Conservation (phyloP, 2,797 vertebrate species). For the Toxotes lorentzi region DNA sequence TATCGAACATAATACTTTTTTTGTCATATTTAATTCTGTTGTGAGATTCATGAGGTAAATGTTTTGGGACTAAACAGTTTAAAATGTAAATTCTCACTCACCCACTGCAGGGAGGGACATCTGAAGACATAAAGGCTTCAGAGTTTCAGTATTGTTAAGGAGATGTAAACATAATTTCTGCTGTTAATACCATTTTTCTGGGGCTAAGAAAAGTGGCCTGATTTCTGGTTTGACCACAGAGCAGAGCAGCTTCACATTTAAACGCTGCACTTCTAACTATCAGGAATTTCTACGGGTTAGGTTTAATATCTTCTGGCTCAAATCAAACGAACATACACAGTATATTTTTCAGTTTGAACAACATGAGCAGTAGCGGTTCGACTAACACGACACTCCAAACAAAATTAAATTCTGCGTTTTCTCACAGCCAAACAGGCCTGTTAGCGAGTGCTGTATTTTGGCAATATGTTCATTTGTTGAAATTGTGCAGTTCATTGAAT, state of each 20-base stretch:
- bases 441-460: neutral
- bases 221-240: slow-evolving; percentile 1
- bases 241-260: neutral
- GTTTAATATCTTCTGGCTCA: neutral
- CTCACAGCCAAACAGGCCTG: neutral
- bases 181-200: neutral
- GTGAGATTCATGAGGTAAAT: slow-evolving; percentile 46
- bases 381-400: slow-evolving; percentile 12
- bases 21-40: slow-evolving; percentile 4
- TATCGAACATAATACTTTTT: neutral
- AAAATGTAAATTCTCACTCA: neutral
- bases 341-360: neutral
- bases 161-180: slow-evolving; percentile 2
- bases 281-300: neutral
- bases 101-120: neutral
- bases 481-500: neutral
- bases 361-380: neutral
- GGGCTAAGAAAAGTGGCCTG: neutral
- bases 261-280: slow-evolving; percentile 3
- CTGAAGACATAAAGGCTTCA: neutral
- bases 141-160: neutral
- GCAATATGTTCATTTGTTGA: neutral
- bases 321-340: neutral
- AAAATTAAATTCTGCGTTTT: neutral
- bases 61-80: slow-evolving; percentile 31